A percentile compares a stretch with the other conserved stretches of the same genome.
Evolutionary conservation across 2,113 vertebrate species (phyloP).

Genomic region (Zosterops lateralis): DNA sequence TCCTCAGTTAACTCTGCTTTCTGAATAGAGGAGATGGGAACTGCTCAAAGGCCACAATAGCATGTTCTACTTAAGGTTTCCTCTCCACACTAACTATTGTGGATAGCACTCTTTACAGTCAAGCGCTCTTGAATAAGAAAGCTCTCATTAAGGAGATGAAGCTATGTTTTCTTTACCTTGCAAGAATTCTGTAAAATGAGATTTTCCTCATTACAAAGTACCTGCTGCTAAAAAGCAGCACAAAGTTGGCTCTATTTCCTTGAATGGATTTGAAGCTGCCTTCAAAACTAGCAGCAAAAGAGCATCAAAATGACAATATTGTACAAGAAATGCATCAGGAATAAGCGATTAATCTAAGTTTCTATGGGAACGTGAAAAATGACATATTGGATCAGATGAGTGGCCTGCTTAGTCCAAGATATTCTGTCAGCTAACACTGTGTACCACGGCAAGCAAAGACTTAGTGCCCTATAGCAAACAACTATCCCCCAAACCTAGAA

Average conservation of each 20-base stretch:
- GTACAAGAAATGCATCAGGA: slow-evolving; percentile 57
- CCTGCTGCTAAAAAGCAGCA: slow-evolving; percentile 42
- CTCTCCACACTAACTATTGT: slow-evolving; percentile 64
- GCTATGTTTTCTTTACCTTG: slow-evolving; percentile 50
- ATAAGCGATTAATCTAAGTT: slow-evolving; percentile 65
- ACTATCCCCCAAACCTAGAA: background rate
- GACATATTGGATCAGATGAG: slow-evolving; percentile 49
- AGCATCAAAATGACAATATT: slow-evolving; percentile 67
- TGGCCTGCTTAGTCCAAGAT: slow-evolving; percentile 49
- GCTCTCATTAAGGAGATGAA: slow-evolving; percentile 44
- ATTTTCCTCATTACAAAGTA: slow-evolving; percentile 60
- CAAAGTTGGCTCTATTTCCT: slow-evolving; percentile 19
- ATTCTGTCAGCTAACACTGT: background rate
- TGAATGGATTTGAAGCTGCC: slow-evolving; percentile 12
- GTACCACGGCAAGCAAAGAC: background rate
- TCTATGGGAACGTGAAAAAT: slow-evolving; percentile 64
- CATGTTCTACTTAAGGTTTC: slow-evolving; percentile 68
- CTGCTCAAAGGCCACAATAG: slow-evolving; percentile 65
- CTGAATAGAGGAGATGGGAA: slow-evolving; percentile 74
- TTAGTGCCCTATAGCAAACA: background rate
- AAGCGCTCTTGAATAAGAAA: slow-evolving; percentile 62
- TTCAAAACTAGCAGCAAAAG: slow-evolving; percentile 67
- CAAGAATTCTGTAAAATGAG: slow-evolving; percentile 44
- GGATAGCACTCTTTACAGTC: slow-evolving; percentile 65
- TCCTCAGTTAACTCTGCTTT: slow-evolving; percentile 55